Conservation (phyloP, 2,888 invertebrate genomes). For the Temnothorax unifasciatus region DNA sequence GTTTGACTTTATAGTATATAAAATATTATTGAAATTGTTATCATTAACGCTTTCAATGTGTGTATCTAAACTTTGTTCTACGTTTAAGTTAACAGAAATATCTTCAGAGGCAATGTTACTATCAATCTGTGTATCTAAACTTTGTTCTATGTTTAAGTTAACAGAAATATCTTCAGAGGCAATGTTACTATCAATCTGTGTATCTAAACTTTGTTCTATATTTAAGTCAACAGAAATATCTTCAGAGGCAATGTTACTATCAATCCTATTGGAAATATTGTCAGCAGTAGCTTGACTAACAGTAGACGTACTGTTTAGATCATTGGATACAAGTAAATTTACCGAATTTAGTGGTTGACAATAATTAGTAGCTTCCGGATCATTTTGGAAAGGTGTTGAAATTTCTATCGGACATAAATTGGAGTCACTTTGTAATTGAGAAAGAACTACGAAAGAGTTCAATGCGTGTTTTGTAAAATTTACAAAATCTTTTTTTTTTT, state of each 20-base stretch:
- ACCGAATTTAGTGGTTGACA: background rate
- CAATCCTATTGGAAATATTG: background rate
- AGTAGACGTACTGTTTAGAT: background rate
- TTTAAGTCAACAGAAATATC: too few species aligned
- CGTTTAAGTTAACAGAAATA: background rate
- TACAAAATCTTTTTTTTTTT: background rate
- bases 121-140: too few species aligned
- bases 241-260: too few species aligned
- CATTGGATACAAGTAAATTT: background rate
- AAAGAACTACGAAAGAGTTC: background rate
- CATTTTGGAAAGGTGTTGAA: background rate
- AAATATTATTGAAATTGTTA: background rate
- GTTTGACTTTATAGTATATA: background rate
- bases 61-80: background rate
- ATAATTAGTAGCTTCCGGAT: background rate
- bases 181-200: too few species aligned
- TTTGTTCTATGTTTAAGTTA: too few species aligned
- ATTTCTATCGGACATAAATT: background rate
- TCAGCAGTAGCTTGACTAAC: background rate
- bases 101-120: too few species aligned
- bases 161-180: too few species aligned
- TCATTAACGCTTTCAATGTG: background rate
- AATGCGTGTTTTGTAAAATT: background rate
- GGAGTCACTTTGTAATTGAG: background rate
- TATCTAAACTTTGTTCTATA: too few species aligned